phyloP scores from a whole-genome alignment of 2,797 vertebrate species.

The Podarcis lilfordi region DNA sequence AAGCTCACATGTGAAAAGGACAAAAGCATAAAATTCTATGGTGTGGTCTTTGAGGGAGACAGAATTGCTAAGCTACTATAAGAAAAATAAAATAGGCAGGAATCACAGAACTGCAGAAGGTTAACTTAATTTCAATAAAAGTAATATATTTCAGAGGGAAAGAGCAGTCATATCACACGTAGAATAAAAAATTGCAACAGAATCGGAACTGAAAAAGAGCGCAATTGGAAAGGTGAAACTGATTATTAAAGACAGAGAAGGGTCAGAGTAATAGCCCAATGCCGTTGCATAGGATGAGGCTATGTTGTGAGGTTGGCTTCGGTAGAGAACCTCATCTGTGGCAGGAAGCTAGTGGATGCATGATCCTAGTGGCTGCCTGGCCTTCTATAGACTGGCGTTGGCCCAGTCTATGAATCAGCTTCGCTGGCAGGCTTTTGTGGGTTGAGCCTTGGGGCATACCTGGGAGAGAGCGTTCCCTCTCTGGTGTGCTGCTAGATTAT shows the following conservation, averaged over 20 bases:
- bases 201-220: not conserved
- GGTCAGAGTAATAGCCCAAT: not conserved
- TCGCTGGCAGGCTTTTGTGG: no score
- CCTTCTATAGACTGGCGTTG: no score
- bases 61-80: not conserved
- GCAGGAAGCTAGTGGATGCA: no score
- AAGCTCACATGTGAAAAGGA: not conserved
- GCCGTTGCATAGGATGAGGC: no score
- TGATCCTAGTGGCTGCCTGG: no score
- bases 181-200: not conserved
- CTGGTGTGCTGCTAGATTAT: no score
- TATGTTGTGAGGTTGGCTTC: no score
- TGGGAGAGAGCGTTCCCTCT: no score
- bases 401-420: no score
- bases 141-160: not conserved
- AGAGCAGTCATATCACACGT: not conserved
- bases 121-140: not conserved
- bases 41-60: not conserved
- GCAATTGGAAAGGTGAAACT: not conserved
- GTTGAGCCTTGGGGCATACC: no score
- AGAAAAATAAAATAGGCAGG: not conserved
- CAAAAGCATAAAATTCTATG: not conserved
- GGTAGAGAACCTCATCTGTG: no score
- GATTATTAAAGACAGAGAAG: not conserved
- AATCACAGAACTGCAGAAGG: not conserved